A percentile compares a stretch with the other conserved stretches of the same genome.
Conservation (phyloP, 2,888 invertebrate species). For the Synanthedon formicaeformis region DNA sequence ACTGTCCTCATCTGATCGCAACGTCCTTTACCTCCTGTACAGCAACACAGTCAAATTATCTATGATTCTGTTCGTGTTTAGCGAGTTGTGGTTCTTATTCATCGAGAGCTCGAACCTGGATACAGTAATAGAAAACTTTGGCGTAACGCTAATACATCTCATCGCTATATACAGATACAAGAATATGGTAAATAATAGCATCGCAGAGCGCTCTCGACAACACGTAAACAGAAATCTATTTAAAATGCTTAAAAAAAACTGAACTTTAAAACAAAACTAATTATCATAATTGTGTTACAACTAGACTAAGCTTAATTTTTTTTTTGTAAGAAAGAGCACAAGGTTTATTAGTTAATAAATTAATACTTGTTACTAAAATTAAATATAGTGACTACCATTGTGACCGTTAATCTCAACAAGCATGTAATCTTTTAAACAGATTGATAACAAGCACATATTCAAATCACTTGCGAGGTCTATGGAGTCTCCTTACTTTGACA, state of each 20-base stretch:
- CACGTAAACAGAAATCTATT: background rate
- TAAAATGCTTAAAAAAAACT: too few relatives aligned
- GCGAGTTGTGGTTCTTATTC: constrained; percentile 36
- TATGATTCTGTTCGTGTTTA: constrained; percentile 23
- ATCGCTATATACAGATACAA: constrained; percentile 37
- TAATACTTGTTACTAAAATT: too few relatives aligned
- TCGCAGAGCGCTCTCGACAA: background rate
- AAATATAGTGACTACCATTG: too few relatives aligned
- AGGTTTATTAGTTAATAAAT: too few relatives aligned
- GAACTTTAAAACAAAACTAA: too few relatives aligned
- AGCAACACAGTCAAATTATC: constrained; percentile 26
- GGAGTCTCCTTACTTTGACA: constrained; percentile 42
- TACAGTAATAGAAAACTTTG: constrained; percentile 29
- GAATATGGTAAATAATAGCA: constrained; percentile 34
- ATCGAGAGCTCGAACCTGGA: constrained; percentile 28
- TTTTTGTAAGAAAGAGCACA: too few relatives aligned
- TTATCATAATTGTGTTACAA: too few relatives aligned
- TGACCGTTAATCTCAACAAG: too few relatives aligned
- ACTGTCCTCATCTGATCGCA: constrained; percentile 16
- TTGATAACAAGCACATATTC: constrained; percentile 28
- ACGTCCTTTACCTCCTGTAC: constrained; percentile 27
- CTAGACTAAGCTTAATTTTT: too few relatives aligned
- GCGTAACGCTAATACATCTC: constrained; percentile 32
- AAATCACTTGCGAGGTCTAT: constrained; percentile 37
- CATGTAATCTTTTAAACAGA: constrained; percentile 12